Conservation (phyloP, 2,797 vertebrate genomes). For the Lepilemur ruficaudatus region DNA sequence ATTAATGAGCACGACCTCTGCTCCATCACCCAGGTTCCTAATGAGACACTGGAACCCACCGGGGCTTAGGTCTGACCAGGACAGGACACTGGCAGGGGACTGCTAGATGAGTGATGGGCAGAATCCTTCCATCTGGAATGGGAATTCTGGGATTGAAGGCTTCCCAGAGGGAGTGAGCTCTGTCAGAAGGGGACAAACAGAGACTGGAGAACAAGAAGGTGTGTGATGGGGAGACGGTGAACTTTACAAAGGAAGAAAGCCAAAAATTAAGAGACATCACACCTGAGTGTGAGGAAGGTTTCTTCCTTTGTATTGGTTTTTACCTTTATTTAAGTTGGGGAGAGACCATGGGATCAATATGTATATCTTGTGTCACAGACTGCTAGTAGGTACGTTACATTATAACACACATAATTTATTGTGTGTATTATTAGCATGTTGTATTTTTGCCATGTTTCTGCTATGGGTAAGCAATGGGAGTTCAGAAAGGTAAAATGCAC, state of each 20-base stretch:
- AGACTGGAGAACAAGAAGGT: background rate
- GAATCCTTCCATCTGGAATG: background rate
- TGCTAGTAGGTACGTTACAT: background rate
- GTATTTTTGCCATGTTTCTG: background rate
- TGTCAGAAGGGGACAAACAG: background rate
- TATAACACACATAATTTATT: rapidly evolving
- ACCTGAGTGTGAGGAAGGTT: background rate
- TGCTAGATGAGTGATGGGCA: background rate
- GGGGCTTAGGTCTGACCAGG: background rate
- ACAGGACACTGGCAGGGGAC: background rate
- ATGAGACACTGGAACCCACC: background rate
- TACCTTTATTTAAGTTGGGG: background rate
- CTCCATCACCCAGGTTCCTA: background rate
- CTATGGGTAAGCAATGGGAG: background rate
- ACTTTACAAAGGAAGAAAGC: background rate
- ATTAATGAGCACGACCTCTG: background rate
- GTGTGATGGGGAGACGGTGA: no score
- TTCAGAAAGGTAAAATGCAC: background rate
- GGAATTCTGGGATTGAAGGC: background rate
- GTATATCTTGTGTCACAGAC: background rate
- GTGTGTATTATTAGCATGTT: rapidly evolving
- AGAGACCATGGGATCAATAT: background rate
- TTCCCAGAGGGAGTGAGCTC: background rate
- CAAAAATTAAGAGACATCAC: background rate
- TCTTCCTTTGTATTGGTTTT: background rate